Base-by-base conservation (phyloP, 2,888 invertebrate species). In the Thereva nobilitata region DNA sequence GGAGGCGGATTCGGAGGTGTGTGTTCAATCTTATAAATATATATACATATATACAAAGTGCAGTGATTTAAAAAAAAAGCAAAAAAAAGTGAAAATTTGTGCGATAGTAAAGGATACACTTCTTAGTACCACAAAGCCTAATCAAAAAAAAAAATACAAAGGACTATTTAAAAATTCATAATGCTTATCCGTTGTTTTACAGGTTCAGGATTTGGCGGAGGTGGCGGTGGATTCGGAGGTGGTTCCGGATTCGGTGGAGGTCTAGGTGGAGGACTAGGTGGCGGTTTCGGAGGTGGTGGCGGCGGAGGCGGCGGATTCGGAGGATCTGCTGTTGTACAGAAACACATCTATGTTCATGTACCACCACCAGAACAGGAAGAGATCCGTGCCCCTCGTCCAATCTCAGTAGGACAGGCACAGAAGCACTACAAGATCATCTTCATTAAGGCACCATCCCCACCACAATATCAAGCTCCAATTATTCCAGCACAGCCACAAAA, bases 361-460 rank as follows among this genome's bases (percentile, higher is more conserved):
- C 93, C 93, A 59, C 93, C 93, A 76, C 92, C 89, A 84, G 92
- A 93, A 81, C 91, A 89, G n/a, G 87, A 89, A 74, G 88, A 89
- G 75, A 84, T 87, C 76, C 86, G 89, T 74, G 77, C 73, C 67
- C 77, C 78, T n/a, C 75, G 79, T 49, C 86, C 86, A 9, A 86
- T 91, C 73, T 84, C 85, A 12, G 83, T 88, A 1, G 88, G 89
- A 56, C 88, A 91, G 72, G 86, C 92, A 53, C 92, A 92, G 82
- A 93, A 93, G 76, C 92, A 93, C 81, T 92, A 93, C 86, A 93
- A 93, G 79, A 93, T 93, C 80, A 92, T 93, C 83, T 93, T 93
- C 87, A 93, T 93, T 82, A 93, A 93, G 85, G 93, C 93, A 66
- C 93, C 93, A 75, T 87, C 92, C 74, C 88, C 92, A 70, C 92